Evolutionary conservation across 2,888 invertebrate genomes (phyloP).

Genomic region (Hirtodrosophila trivittata): DNA sequence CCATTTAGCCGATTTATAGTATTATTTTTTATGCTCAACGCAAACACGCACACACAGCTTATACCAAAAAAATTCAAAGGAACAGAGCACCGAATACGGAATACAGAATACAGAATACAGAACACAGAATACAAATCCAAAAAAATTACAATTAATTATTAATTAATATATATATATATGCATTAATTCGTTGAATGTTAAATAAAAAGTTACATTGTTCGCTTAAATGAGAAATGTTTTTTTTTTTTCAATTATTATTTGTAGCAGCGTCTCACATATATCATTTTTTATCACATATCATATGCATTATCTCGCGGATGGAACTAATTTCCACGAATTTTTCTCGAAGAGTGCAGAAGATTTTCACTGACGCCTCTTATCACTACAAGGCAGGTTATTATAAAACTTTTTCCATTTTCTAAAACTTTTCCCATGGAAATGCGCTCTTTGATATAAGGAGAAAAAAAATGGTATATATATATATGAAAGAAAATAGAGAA

Average conservation of each 20-base stretch:
- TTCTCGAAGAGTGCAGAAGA: constrained; percentile 35
- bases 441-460: constrained; percentile 7
- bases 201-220: background rate
- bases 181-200: background rate
- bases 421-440: constrained; percentile 59
- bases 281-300: too few relatives aligned
- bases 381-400: constrained; percentile 65
- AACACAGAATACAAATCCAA: too few relatives aligned
- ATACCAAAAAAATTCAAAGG: too few relatives aligned
- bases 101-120: too few relatives aligned
- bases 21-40: too few relatives aligned
- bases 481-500: too few relatives aligned
- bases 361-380: constrained; percentile 54
- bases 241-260: too few relatives aligned
- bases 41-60: too few relatives aligned
- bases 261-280: too few relatives aligned
- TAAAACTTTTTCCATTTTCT: constrained; percentile 67
- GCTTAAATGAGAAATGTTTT: background rate
- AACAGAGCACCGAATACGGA: too few relatives aligned
- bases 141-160: background rate
- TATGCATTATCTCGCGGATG: constrained; percentile 35
- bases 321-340: constrained; percentile 58
- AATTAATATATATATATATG: background rate
- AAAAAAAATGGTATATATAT: background rate
- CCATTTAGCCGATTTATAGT: too few relatives aligned